Evolutionary conservation across 2,797 vertebrate species (phyloP), one percentile per base, ranked within the genome.

Genomic region (Anolis apletophallus): DNA sequence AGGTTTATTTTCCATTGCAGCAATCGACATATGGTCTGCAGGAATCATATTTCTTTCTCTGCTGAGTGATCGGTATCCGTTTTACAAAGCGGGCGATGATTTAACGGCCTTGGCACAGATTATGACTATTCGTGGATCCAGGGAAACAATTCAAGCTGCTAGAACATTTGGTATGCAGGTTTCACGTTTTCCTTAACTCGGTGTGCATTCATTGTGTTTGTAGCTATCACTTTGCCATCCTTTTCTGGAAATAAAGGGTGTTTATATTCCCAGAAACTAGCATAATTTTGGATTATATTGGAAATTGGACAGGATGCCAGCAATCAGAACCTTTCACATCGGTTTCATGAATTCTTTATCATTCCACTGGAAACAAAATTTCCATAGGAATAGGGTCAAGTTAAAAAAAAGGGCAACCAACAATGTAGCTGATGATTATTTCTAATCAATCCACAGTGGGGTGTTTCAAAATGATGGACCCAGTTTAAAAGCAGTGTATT

Each of bases 71-170:
- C 97, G 98, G 86, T 99, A 99, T 92, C 98, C 99, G 2, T 99
- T 99, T 96, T 99, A 99, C 94, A 99, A 99, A 97, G 98, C 98
- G 91, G 98, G 97, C 26, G 98, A 99, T 93, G 99, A 99, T 96
- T 96, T 99, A 95, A 97, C 98, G 57, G 98, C 98, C 81, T 96
- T 99, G 93, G 96, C 98, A 90, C 99, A 99, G 95, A 99, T 99
- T 93, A 99, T 99, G 98, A 98, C 98, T 90, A 97, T 99, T 92
- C 97, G 97, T 91, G 98, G 99, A 91, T 99, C 98, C 94, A 97
- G 91, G 93, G 99, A 99, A 96, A 99, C 98, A 78, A 94, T 97
- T 92, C 96, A 97, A 92, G 98, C 98, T 88, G 98, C 98, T 85
- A 98, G 97, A 95, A 96, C 96, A 52, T 99, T 99, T 82, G 98